A percentile compares a stretch with the other conserved stretches of the same genome.
These are phyloP conservation scores for Epinephelus awoara DNA, from an alignment of 2,797 vertebrate species.

Conservation along the genomic window DNA sequence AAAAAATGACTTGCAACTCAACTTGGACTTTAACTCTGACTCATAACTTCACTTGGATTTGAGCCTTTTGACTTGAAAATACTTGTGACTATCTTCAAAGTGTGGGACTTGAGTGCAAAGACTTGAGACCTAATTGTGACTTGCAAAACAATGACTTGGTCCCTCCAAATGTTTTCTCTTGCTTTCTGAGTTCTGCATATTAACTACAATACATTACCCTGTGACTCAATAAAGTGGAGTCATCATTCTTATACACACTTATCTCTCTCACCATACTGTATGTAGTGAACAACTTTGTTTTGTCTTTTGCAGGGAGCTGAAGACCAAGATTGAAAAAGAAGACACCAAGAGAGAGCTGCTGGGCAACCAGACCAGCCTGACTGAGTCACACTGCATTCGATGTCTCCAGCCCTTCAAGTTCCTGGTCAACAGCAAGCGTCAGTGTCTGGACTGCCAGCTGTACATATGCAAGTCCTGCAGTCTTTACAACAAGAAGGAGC, in stretches of 20 bases:
- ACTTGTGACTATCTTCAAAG: no score
- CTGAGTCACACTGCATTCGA: slow-evolving; percentile 89
- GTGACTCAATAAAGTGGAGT: background rate
- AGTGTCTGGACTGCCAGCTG: slow-evolving; percentile 91
- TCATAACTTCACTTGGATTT: no score
- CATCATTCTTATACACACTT: background rate
- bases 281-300: background rate
- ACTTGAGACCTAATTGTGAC: no score
- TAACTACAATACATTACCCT: background rate
- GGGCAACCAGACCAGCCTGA: slow-evolving; percentile 83
- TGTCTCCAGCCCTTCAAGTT: slow-evolving; percentile 95
- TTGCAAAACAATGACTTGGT: no score
- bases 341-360: slow-evolving; percentile 90
- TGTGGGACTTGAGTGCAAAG: no score
- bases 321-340: slow-evolving; percentile 90
- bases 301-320: slow-evolving; percentile 85
- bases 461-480: slow-evolving; percentile 91
- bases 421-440: slow-evolving; percentile 88
- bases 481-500: slow-evolving; percentile 89
- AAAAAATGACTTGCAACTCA: no score
- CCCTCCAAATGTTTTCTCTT: background rate
- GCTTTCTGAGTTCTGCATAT: background rate
- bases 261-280: background rate
- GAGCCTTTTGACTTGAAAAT: no score
- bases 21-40: no score